Evolutionary conservation across 2,888 invertebrate species (phyloP).

Genomic region (Ametastegia equiseti): DNA sequence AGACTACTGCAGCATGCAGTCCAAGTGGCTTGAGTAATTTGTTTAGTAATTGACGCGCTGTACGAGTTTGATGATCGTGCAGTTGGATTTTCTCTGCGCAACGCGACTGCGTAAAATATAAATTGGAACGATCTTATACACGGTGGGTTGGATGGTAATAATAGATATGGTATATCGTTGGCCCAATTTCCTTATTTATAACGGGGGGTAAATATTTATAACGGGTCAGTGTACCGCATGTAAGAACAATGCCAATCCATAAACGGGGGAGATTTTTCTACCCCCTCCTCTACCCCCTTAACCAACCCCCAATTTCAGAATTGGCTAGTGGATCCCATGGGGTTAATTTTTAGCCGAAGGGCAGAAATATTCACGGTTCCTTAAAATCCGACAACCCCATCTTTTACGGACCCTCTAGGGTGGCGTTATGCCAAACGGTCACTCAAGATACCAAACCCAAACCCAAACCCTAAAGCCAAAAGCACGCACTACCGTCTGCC

Average conservation of each 20-base stretch:
- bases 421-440: slow-evolving; percentile 72
- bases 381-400: slow-evolving; percentile 71
- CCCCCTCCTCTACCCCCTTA: neutral
- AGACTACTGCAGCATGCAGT: too few species aligned
- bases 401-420: slow-evolving; percentile 68
- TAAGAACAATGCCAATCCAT: slow-evolving; percentile 38
- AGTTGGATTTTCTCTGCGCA: neutral
- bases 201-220: slow-evolving; percentile 46
- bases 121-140: slow-evolving; percentile 12
- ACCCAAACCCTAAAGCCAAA: slow-evolving; percentile 57
- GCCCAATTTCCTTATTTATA: slow-evolving; percentile 44
- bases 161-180: slow-evolving; percentile 34
- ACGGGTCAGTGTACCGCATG: slow-evolving; percentile 34
- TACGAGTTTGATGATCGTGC: neutral
- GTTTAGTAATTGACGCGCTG: neutral
- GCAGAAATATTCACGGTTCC: slow-evolving; percentile 73
- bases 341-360: slow-evolving; percentile 71
- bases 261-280: slow-evolving; percentile 26
- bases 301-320: neutral
- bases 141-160: slow-evolving; percentile 9
- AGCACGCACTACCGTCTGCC: slow-evolving; percentile 47
- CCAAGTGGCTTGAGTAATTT: neutral
- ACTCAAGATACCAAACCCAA: slow-evolving; percentile 71
- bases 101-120: neutral
- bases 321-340: slow-evolving; percentile 67